Conservation (phyloP, 2,797 vertebrate species). For the Eulemur coronatus region DNA sequence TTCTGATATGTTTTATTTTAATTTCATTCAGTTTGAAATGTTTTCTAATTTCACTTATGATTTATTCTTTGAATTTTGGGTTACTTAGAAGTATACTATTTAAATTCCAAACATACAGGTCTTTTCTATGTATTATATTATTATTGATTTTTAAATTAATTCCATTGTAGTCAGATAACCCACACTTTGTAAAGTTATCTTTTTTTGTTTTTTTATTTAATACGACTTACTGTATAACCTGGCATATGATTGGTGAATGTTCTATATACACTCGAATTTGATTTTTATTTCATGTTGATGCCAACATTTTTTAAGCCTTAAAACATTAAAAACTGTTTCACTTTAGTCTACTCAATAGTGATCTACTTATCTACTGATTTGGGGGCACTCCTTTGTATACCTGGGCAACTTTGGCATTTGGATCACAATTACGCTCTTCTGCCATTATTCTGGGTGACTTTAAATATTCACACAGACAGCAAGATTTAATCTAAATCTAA, state of each 20-base stretch:
- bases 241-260: background rate
- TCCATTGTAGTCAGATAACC: background rate
- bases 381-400: background rate
- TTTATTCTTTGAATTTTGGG: background rate
- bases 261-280: background rate
- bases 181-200: background rate
- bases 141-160: background rate
- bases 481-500: conserved; percentile 7
- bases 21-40: too few species aligned
- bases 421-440: background rate
- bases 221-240: background rate
- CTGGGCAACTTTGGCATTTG: background rate
- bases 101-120: background rate
- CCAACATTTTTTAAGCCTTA: background rate
- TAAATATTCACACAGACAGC: background rate
- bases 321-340: background rate
- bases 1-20: too few species aligned
- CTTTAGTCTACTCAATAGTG: background rate
- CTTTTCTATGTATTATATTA: conserved; percentile 1
- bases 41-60: too few species aligned
- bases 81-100: background rate
- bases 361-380: background rate
- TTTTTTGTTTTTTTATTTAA: background rate
- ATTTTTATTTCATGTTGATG: background rate
- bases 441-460: background rate